Base-by-base conservation (phyloP, 2,888 invertebrate genomes). In the Nemotelus nigrinus region DNA sequence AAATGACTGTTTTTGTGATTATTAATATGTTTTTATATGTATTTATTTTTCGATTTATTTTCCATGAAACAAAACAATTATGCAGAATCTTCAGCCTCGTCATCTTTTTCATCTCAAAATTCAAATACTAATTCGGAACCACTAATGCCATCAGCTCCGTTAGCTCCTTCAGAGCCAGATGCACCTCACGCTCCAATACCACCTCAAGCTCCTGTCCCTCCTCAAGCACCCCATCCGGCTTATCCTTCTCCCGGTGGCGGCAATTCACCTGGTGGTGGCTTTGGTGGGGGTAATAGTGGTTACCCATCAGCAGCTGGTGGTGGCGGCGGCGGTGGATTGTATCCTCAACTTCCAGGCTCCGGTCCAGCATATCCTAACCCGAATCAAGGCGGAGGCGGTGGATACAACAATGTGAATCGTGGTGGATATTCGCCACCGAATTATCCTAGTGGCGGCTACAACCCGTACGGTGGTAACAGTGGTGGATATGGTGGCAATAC, bases 391-490 rank as follows among this genome's bases (percentile, higher is more conserved):
- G 86, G 85, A 41, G 81, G 80, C 44, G 75, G 77, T 43, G 82
- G 83, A 43, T 83, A 84, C 80, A 82, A 82, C 45, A 82, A 82
- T 50, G 82, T 84, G 5, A 83, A 83, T 80, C 82, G 77, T 53
- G 83, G 84, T 41, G 85, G 85, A 60, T 85, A 85, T 79, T 82
- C 83, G 65, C 85, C 85, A 6, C 82, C 82, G 48, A 80, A 82
- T 55, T 79, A 80, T 75, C 68, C 72, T 57, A 77, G 79, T 8
- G 80, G 81, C 65, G 82, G 82, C 43, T 82, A 82, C 79, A 79
- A 78, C 25, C 82, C 83, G 83, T 84, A 75, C 45, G 71, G 78
- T 6, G 78, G 68, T 8, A 53, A 76, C 47, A 68, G 68, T 45
- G 77, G 79, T 50, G 64, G 72, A 45, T 63, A 71, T 70, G 72